Conservation (phyloP, 2,113 vertebrate species). For the Pimephales promelas region DNA sequence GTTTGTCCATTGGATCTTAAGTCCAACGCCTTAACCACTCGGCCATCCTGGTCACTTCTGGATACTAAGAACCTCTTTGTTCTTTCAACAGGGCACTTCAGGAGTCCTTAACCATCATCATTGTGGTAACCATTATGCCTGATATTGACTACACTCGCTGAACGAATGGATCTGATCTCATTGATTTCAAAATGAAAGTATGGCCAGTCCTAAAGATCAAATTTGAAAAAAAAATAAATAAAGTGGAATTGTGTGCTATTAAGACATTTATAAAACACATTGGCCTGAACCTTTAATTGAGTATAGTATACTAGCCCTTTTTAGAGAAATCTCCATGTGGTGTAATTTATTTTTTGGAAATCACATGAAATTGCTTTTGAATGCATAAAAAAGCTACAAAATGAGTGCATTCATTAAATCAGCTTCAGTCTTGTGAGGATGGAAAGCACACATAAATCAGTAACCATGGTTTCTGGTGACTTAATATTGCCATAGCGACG, state of each 20-base stretch:
- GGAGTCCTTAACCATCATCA: not conserved
- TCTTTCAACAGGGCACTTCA: not conserved
- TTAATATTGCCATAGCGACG: conserved; percentile 52
- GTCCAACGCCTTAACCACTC: conserved; percentile 15
- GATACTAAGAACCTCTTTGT: not conserved
- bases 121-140: not conserved
- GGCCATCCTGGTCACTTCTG: not conserved
- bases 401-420: conserved; percentile 14
- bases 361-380: conserved; percentile 30
- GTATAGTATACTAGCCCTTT: not conserved
- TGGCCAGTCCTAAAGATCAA: not conserved
- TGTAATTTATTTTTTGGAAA: conserved; percentile 34
- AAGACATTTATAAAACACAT: conserved; percentile 4
- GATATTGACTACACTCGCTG: not conserved
- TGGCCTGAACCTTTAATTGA: not conserved
- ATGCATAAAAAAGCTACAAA: conserved; percentile 26
- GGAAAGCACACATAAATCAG: conserved; percentile 12
- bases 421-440: conserved; percentile 3
- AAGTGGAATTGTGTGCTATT: not conserved
- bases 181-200: not conserved
- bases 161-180: not conserved
- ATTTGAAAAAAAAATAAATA: not conserved
- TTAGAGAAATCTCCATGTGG: conserved; percentile 9
- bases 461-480: conserved; percentile 57
- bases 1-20: conserved; percentile 20